Evolutionary conservation across 2,797 vertebrate species (phyloP).

Genomic region (Nannoperca australis): DNA sequence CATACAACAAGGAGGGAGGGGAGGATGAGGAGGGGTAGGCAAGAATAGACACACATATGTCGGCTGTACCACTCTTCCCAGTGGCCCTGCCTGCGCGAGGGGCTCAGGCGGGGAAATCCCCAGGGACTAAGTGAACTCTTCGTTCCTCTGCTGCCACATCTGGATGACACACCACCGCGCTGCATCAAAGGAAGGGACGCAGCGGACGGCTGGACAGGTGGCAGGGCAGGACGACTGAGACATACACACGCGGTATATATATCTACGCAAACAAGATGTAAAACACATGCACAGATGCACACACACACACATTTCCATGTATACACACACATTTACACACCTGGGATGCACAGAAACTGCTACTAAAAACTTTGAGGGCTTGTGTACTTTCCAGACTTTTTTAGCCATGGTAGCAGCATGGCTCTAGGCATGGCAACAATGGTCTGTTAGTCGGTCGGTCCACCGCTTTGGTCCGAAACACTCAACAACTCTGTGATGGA

Average conservation of each 20-base stretch:
- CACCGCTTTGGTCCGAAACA: neutral
- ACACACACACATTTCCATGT: neutral
- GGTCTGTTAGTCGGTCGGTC: neutral
- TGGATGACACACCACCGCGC: conserved; percentile 67
- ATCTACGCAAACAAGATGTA: neutral
- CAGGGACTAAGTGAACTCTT: conserved; percentile 71
- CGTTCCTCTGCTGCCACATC: conserved; percentile 68
- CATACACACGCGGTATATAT: conserved; percentile 18
- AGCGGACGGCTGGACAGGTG: conserved; percentile 57
- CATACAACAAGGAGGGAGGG: neutral
- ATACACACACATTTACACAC: neutral
- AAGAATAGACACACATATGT: conserved; percentile 28
- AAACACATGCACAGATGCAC: conserved; percentile 1
- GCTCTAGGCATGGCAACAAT: neutral
- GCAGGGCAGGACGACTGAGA: conserved; percentile 1
- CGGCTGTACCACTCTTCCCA: conserved; percentile 31
- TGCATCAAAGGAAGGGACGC: conserved; percentile 61
- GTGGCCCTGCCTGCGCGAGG: conserved; percentile 32
- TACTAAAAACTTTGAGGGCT: neutral
- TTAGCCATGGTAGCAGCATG: no score
- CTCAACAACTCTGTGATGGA: conserved; percentile 1
- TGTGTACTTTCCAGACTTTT: neutral
- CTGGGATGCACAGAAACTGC: neutral
- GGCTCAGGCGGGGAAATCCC: conserved; percentile 57
- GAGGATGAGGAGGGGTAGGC: conserved; percentile 5